Conservation (phyloP, 2,113 vertebrate genomes). For the Aspidoscelis tigris region DNA sequence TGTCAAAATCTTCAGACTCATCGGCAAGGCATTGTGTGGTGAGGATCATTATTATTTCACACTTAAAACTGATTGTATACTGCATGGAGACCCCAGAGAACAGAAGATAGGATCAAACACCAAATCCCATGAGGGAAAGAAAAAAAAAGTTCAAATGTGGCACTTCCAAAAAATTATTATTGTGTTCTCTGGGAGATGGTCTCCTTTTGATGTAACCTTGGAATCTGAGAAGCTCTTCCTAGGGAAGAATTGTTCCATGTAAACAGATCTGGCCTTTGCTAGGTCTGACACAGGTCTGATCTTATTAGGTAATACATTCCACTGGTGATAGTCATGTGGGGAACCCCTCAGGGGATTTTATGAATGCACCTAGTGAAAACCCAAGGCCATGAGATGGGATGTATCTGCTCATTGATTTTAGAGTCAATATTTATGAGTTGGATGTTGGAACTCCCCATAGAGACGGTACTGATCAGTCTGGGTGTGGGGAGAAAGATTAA, state of each 20-base stretch:
- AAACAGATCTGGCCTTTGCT: conserved; percentile 51
- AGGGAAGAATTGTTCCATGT: conserved; percentile 58
- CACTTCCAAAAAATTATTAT: background rate
- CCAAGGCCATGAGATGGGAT: background rate
- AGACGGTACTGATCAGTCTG: conserved; percentile 16
- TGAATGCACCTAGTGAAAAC: conserved; percentile 6
- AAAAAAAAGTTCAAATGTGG: background rate
- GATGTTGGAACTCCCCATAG: conserved; percentile 12
- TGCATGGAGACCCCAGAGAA: too few species aligned
- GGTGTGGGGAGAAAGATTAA: background rate
- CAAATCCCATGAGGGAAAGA: too few species aligned
- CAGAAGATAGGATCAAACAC: too few species aligned
- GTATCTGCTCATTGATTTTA: conserved; percentile 2
- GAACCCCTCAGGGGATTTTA: conserved; percentile 59
- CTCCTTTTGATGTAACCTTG: background rate
- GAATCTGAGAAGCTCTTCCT: conserved; percentile 32
- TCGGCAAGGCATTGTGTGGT: background rate
- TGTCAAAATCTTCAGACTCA: background rate
- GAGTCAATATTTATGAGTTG: conserved; percentile 20
- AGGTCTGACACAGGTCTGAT: conserved; percentile 54
- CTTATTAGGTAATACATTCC: conserved; percentile 75
- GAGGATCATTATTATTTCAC: too few species aligned
- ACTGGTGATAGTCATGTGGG: conserved; percentile 64
- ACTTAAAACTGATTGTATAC: too few species aligned
- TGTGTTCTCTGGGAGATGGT: too few species aligned